Evolutionary conservation across 1,140 invertebrate species (phyloP), one percentile per base, ranked within the genome.

Genomic region (Chelonus insularis): DNA sequence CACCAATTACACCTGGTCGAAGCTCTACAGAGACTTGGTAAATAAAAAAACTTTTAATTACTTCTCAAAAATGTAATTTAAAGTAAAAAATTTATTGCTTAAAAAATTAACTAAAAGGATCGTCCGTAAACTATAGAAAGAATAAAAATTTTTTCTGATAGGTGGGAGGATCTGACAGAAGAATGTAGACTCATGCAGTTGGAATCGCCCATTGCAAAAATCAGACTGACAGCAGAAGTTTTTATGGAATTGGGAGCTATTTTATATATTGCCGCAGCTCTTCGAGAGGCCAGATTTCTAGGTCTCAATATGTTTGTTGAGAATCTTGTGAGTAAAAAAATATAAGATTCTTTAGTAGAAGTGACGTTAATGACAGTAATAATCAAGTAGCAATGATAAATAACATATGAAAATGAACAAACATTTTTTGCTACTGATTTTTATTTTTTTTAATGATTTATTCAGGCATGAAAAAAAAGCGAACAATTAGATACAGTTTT

Each of bases 241-340:
- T 70, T 86, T 0, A 85, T 93, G 70, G 87, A 90, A 73, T 66
- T 91, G 1, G 92, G 92, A 5, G 89, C 93, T 0, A 81, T 93
- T 37, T 78, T 89, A 0, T 96, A 95, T 71, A 86, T 96, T n/a
- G 73, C 88, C 0, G 89, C 91, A 1, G 93, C 93, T 0, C 69
- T 91, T 8, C 79, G 91, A 11, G 94, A 96, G 79, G 90, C 90
- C 0, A 83, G 86, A 55, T 96, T 95, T 77, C 78, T 96, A 2
- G 93, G 93, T 1, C 82, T 87, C 5, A 89, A 92, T 68, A 95
- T 95, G 91, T 96, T 96, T 75, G 86, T 95, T 45, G 92, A 96
- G 79, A 95, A 94, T 83, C 81, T 96, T 72, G 94, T 95, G 78
- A 83, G 80, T 56, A 58, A 47, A 9, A 5, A 25, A 37, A 29